Evolutionary conservation across 2,797 vertebrate species (phyloP).

Genomic region (Hemitrygon akajei): DNA sequence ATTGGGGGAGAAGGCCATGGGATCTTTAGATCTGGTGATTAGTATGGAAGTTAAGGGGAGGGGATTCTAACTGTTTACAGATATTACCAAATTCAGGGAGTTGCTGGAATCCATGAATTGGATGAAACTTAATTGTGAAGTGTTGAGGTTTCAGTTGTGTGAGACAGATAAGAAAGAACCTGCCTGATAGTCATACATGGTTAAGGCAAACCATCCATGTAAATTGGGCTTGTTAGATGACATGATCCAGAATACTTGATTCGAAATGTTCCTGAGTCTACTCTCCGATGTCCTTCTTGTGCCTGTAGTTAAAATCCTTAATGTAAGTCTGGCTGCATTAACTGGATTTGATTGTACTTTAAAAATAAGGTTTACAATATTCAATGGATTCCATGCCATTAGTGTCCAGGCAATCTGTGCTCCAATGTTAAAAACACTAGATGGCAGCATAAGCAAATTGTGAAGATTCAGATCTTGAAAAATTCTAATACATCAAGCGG

Average conservation of each 20-base stretch:
- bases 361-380: neutral
- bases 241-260: neutral
- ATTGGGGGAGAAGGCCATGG: no score
- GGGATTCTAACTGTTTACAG: no score
- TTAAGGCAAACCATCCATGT: neutral
- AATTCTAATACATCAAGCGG: no score
- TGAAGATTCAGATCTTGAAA: neutral
- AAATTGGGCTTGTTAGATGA: neutral
- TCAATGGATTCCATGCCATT: neutral
- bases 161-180: neutral
- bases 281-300: neutral
- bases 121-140: neutral
- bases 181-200: no score
- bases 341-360: neutral
- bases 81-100: neutral
- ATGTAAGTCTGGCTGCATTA: slow-evolving; percentile 5
- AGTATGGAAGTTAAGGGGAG: no score
- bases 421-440: neutral
- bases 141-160: neutral
- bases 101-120: neutral
- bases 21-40: no score
- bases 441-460: slow-evolving; percentile 14
- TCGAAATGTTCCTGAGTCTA: neutral
- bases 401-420: neutral
- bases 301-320: neutral